Evolutionary conservation across 2,113 vertebrate genomes (phyloP).

Genomic region (Ameiurus melas): DNA sequence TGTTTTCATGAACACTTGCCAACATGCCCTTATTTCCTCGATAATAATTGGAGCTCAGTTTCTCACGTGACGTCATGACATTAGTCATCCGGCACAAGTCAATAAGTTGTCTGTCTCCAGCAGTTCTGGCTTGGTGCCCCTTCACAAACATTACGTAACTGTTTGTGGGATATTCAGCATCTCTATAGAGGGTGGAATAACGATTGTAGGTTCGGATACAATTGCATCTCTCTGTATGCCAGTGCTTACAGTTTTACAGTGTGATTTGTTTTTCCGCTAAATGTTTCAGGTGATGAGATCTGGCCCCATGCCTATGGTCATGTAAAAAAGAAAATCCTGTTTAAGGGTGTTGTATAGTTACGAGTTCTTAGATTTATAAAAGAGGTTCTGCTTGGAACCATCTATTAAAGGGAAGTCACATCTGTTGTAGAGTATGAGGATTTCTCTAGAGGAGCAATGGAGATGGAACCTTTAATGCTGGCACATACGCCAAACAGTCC

Average conservation of each 20-base stretch:
- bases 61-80: constrained; percentile 37
- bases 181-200: neutral
- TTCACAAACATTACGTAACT: constrained; percentile 9
- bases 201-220: neutral
- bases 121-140: constrained; percentile 34
- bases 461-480: neutral
- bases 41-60: constrained; percentile 6
- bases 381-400: neutral
- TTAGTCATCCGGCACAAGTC: constrained; percentile 65
- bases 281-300: neutral
- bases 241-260: constrained; percentile 14
- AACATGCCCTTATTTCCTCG: constrained; percentile 27
- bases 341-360: neutral
- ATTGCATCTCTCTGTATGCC: neutral
- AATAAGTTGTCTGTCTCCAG: constrained; percentile 54
- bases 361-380: neutral
- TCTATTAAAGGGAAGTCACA: neutral
- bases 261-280: constrained; percentile 23
- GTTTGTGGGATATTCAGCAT: neutral
- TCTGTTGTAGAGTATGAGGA: neutral
- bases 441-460: neutral
- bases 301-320: no score
- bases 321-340: neutral
- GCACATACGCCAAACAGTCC: neutral
- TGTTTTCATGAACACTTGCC: constrained; percentile 19